Evolutionary conservation across 1,140 invertebrate genomes (phyloP).

Genomic region (Muscidifurax raptorellus): DNA sequence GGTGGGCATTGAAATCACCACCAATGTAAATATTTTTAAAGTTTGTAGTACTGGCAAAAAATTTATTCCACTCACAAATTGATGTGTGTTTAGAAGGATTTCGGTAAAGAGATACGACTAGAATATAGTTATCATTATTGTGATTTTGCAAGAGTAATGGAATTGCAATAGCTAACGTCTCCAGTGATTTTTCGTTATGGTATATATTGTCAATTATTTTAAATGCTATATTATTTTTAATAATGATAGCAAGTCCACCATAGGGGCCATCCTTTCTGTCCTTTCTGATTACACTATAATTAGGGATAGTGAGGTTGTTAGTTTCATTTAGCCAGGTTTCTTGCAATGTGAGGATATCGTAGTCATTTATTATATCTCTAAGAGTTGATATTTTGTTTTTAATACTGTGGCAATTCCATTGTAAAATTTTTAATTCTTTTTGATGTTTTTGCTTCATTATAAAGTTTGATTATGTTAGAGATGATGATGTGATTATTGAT

Average conservation of each 20-base stretch:
- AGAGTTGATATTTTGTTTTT: neutral
- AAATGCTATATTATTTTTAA: neutral
- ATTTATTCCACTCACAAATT: neutral
- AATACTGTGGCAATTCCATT: neutral
- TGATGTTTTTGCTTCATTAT: neutral
- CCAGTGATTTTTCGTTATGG: neutral
- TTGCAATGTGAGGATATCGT: neutral
- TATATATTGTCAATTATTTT: neutral
- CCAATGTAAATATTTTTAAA: neutral
- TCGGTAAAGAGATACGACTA: neutral
- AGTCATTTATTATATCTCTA: neutral
- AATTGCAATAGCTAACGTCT: neutral
- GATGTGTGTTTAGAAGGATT: neutral
- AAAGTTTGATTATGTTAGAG: neutral
- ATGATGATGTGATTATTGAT: too few species aligned
- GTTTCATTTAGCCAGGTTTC: slow-evolving; percentile 14
- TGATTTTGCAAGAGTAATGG: neutral
- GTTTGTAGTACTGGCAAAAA: neutral
- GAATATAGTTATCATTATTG: neutral
- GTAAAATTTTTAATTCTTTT: too few species aligned
- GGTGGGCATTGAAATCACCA: slow-evolving; percentile 6
- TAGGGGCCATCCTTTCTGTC: neutral
- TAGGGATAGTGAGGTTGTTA: neutral
- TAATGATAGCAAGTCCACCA: neutral
- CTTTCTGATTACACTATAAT: neutral